Evolutionary conservation across 2,113 vertebrate species (phyloP), one percentile per base, ranked within the genome.

Genomic region (Lophius piscatorius): DNA sequence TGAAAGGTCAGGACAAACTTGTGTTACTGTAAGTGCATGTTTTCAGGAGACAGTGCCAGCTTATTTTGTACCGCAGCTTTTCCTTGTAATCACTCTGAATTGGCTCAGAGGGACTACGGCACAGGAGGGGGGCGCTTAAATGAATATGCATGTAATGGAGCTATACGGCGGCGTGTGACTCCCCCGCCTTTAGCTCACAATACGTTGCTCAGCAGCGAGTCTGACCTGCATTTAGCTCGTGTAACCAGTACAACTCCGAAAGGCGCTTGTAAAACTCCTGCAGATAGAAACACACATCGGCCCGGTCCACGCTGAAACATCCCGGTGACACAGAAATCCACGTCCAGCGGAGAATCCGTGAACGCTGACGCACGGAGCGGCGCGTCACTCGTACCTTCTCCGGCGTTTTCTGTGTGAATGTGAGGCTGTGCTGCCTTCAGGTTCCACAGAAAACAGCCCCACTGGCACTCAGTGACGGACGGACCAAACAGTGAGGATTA

Each of bases 401-500:
- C 45, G n/a, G 28, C 51, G 76, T 83, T 76, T 80, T 42, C 64
- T 74, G 76, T 64, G 78, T 83, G 62, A 41, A 59, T 69, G 51
- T 60, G 52, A 82, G 70, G 55, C 29, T 34, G 66, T 34, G 66
- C 72, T 75, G 72, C 76, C 76, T 49, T 48, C 69, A 45, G 71
- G 77, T 78, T 87, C 63, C 66, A 60, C 73, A 75, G n/a, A 86
- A 89, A 78, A 58, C 66, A 63, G 66, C 35, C 51, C 63, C 67
- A 61, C 61, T 52, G 40, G 67, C 63, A 73, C 54, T 74, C 65
- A 57, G 57, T 77, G 60, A 70, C 68, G 79, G 62, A 58, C 63
- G 74, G 52, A 76, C 74, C 82, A 80, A 75, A 76, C 56, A 73
- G 66, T 71, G 66, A 68, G 28, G 78, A 81, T 83, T 83, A 80